Base-by-base conservation (phyloP, 2,113 vertebrate species). In the Vicugna pacos region DNA sequence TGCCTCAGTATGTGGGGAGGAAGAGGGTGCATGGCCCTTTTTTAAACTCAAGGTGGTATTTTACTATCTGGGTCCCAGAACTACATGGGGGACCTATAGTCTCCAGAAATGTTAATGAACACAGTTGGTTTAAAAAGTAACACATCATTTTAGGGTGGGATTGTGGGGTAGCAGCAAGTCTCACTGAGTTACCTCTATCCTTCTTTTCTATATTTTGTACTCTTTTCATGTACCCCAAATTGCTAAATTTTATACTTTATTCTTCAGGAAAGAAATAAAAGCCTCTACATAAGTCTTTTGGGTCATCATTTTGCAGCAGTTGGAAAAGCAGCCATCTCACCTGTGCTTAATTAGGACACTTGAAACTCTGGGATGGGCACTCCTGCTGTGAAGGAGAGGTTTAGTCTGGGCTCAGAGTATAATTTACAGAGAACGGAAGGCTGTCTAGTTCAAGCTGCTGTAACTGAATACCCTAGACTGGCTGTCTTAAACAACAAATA, bases 221-320 rank as follows among this genome's bases (percentile, higher is more conserved):
- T 87, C 24, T 64, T 15, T 19, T 80, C 32, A 28, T 38, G 7
- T n/a, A 32, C 24, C 13, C 4, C 3, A 85, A 70, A 60, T 22
- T 85, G 19, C 28, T 70, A 60, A 79, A 81, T 48, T 58, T 80
- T 60, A 24, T 8, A 72, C 50, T 14, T 83, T 94, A 64, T 38
- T 30, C 5, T 82, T 73, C 26, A 81, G 30, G 9, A 56, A 91
- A 83, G 52, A 91, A 24, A n/a, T 3, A 77, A 89, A 95, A 42
- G 0, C 0, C 17, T 30, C 17, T 7, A 13, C 46, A 10, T 48
- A 22, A 76, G 42, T 42, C 9, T 77, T 85, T 32, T 65, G 12
- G 17, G 2, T 79, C 12, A 62, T 16, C 6, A 4, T 92, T 96
- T 85, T 82, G 17, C 60, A 62, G 62, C 5, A 72, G 19, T 54